Conservation (phyloP, 2,888 invertebrate species). For the Agriopis leucophaearia region DNA sequence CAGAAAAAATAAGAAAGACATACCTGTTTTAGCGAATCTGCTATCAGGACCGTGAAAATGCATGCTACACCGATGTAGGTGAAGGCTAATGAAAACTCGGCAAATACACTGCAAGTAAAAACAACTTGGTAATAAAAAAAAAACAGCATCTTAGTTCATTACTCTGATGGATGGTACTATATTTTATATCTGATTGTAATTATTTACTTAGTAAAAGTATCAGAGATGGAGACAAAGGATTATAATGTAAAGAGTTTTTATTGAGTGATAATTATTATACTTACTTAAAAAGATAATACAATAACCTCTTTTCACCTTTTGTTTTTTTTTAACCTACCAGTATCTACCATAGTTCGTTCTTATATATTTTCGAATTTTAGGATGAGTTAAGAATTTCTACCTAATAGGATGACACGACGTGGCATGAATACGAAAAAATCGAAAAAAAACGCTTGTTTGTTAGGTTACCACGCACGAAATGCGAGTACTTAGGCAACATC, state of each 20-base stretch:
- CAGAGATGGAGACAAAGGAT: neutral
- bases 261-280: neutral
- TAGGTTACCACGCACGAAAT: no score
- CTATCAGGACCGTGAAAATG: conserved; percentile 92
- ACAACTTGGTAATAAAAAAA: neutral
- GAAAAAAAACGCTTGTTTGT: no score
- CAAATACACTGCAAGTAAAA: conserved; percentile 73
- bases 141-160: conserved; percentile 3
- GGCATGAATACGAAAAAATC: no score
- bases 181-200: neutral
- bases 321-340: no score
- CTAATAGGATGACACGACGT: no score
- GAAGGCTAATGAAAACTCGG: conserved; percentile 88
- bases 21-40: conserved; percentile 89
- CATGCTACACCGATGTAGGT: conserved; percentile 91
- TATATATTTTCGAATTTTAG: no score
- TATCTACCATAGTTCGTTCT: no score
- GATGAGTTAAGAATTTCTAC: no score
- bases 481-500: no score
- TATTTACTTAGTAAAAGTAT: neutral
- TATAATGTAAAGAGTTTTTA: neutral
- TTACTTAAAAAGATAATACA: no score
- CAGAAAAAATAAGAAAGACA: neutral
- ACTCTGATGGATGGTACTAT: neutral
- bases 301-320: no score